Evolutionary conservation across 2,113 vertebrate species (phyloP).

Genomic region (Tachysurus vachellii): DNA sequence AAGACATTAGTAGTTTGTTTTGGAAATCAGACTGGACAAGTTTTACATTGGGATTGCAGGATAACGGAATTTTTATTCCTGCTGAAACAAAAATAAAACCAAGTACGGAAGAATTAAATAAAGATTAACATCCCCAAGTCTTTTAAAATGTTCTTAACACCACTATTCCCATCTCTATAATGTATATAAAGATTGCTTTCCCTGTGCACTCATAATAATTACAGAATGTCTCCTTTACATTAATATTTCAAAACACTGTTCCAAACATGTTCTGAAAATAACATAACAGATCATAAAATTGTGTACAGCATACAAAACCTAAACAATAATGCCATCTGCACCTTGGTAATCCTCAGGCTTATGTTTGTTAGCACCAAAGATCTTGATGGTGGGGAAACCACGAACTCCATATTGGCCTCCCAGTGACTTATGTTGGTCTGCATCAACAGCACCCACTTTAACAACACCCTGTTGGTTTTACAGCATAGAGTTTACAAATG

Average conservation of each 20-base stretch:
- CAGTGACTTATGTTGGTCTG: constrained; percentile 90
- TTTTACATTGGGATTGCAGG: neutral
- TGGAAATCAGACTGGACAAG: neutral
- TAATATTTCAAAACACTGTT: neutral
- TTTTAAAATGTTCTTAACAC: too few species aligned
- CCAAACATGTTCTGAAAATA: neutral
- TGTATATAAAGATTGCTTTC: neutral
- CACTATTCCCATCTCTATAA: neutral
- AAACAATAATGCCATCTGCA: constrained; percentile 54
- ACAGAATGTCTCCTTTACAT: neutral
- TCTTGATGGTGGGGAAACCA: constrained; percentile 96
- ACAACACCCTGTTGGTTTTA: constrained; percentile 80
- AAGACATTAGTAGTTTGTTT: neutral
- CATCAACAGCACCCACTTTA: constrained; percentile 93
- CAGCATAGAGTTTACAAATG: neutral
- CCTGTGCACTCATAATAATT: neutral
- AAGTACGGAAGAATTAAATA: neutral
- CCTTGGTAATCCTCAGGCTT: constrained; percentile 95
- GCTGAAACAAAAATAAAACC: neutral
- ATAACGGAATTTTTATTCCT: neutral
- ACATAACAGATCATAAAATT: too few species aligned
- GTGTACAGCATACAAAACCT: neutral
- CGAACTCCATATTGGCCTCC: constrained; percentile 89
- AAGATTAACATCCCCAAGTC: too few species aligned
- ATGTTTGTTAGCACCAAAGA: constrained; percentile 95